Base-by-base conservation (phyloP, 2,113 vertebrate genomes). In the Acinonyx jubatus region DNA sequence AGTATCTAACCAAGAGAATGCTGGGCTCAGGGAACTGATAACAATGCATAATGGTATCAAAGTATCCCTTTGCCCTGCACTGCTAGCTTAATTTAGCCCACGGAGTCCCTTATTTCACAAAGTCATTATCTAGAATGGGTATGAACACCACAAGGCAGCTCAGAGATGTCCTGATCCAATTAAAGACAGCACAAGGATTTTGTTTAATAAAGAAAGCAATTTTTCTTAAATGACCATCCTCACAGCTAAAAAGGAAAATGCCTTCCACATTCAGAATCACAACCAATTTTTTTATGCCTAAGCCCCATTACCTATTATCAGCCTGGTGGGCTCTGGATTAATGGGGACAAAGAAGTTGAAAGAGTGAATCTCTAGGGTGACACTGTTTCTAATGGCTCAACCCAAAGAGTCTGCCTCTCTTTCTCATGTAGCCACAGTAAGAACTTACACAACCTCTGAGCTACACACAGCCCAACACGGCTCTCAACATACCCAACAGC, bases 161-260 rank as follows among this genome's bases (percentile, higher is more conserved):
- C 8, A 16, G 41, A 93, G 74, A 92, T 55, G 27, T 73, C 95
- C 38, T 57, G 80, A 82, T 73, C 79, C 83, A 71, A 91, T 94
- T 80, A 88, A 78, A 92, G 76, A 94, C 36, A 61, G 38, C 82
- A 94, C n/a, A 73, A 89, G 80, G n/a, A 57, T 90, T 87, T 74
- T 95, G 80, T 92, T 83, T 90, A 92, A 84, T 69, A 94, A 90
- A 90, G 94, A 95, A 91, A 79, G 80, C 63, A 79, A 45, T 73
- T 82, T 90, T 57, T 94, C 90, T 92, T n/a, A 65, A 68, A 85
- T 80, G 23, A 92, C 29, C 45, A 88, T 92, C 29, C 63, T 87
- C 18, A 65, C 27, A 83, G 48, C 45, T 74, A 4, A 92, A 96
- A 82, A 94, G 23, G 36, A 95, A 83, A 83, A 84, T 48, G 13